phyloP scores from a whole-genome alignment of 2,797 vertebrate species.

The Peromyscus aztecus region DNA sequence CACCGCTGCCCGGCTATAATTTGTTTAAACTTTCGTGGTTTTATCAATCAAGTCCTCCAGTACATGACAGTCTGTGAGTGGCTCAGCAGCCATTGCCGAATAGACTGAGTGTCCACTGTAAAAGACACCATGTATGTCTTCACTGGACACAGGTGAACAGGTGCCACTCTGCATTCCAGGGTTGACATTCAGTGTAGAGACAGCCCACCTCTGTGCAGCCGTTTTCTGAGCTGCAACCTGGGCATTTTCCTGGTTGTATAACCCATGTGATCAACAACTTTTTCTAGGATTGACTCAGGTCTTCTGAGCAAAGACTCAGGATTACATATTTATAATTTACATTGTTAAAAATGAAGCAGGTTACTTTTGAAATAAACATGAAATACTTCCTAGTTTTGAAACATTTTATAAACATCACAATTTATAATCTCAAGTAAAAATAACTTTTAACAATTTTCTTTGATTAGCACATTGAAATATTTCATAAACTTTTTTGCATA shows the following conservation, averaged over 20 bases:
- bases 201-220: not conserved
- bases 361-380: conserved; percentile 12
- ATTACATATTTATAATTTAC: not conserved
- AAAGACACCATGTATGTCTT: not conserved
- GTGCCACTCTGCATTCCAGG: not conserved
- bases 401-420: conserved; percentile 4
- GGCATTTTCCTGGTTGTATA: not conserved
- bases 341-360: conserved; percentile 36
- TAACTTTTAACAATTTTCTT: conserved; percentile 42
- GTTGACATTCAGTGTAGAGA: not conserved
- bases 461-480: conserved; percentile 37
- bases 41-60: not conserved
- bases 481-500: not conserved
- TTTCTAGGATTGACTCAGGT: not conserved
- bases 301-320: not conserved
- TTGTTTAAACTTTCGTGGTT: not conserved
- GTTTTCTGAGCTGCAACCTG: not conserved
- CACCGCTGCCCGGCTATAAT: not conserved
- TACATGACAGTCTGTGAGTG: not conserved
- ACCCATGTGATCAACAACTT: not conserved
- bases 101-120: not conserved
- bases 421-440: conserved; percentile 12
- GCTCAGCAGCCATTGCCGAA: not conserved
- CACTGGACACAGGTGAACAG: not conserved
- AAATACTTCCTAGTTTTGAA: conserved; percentile 23